Base-by-base conservation (phyloP, 2,797 vertebrate species). In the Cuculus canorus region DNA sequence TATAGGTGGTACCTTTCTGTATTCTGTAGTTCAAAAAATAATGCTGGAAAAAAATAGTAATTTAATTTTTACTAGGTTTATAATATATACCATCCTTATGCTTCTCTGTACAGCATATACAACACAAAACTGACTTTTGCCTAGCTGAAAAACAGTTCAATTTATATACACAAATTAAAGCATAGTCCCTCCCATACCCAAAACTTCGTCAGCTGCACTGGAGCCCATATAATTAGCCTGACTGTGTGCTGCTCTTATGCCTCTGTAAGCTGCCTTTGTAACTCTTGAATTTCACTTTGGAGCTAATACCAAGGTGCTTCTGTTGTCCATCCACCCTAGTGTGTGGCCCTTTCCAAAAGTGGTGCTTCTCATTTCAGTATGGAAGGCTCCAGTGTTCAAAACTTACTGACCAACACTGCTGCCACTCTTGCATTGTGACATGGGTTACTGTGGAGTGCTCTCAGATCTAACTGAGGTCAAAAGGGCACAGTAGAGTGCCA, bases 161-260 rank as follows among this genome's bases (percentile, higher is more conserved):
- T 94, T 90, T 90, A 43, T 27, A 73, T 91, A 48, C 7, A 32
- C 43, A 92, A 90, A 88, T 91, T 64, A 90, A 81, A 92, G 73
- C 1, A 2, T 65, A 53, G 61, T 71, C 27, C 16, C 7, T 80
- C 19, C 28, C 77, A 15, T 89, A 71, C 32, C 27, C 63, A 71
- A 90, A 81, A 7, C 18, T 39, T 35, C 18, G 69, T 83, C 68
- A 52, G 16, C 22, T 83, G n/a, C 61, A n/a, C n/a, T 75, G 66
- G 15, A 90, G 12, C 6, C 8, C 6, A 2, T 41, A 19, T 61
- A 41, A 41, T 54, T 70, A n/a, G 13, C 10, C n/a, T 66, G 56
- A 43, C 11, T 54, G 2, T 43, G 35, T 61, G 37, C 63, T 59
- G 17, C 39, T 75, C 13, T 16, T 71, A 5, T 59, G 33, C 7